Evolutionary conservation across 2,888 invertebrate genomes (phyloP).

Genomic region (Micoletzkya japonica): DNA sequence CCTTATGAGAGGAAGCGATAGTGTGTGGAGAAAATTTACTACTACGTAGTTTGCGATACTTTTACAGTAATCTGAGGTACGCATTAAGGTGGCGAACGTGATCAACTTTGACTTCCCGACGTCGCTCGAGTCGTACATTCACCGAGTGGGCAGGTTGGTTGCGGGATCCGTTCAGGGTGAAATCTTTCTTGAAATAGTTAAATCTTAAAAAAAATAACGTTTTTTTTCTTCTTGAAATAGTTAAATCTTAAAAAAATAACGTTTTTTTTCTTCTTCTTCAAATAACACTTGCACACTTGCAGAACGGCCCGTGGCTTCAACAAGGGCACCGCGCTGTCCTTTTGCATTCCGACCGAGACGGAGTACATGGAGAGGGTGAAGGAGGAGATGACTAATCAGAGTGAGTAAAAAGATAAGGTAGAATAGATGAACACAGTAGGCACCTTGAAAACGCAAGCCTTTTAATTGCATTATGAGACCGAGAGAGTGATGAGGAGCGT

Average conservation of each 20-base stretch:
- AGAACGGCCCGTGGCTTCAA: slow-evolving; percentile 70
- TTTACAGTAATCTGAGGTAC: slow-evolving; percentile 97
- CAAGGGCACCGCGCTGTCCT: slow-evolving; percentile 61
- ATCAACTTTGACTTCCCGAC: slow-evolving; percentile 97
- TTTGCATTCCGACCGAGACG: slow-evolving; percentile 52
- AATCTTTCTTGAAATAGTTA: no score
- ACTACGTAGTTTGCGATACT: background rate
- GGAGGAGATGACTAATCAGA: slow-evolving; percentile 66
- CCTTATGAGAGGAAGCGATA: no score
- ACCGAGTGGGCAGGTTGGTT: slow-evolving; percentile 84
- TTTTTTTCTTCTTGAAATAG: background rate
- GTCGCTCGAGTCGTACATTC: slow-evolving; percentile 86
- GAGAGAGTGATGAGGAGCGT: no score
- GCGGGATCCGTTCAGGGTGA: no score
- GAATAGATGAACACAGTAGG: background rate
- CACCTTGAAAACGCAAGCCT: no score
- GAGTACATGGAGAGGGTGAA: slow-evolving; percentile 65
- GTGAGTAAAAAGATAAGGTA: slow-evolving; percentile 34
- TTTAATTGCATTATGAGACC: no score
- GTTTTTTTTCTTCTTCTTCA: no score
- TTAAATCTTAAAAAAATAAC: slow-evolving; percentile 1
- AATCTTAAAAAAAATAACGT: background rate
- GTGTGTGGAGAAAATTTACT: no score
- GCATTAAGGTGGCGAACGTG: slow-evolving; percentile 93
- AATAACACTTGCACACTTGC: slow-evolving; percentile 29